Evolutionary conservation across 2,113 vertebrate species (phyloP).

Genomic region (Strigops habroptila): DNA sequence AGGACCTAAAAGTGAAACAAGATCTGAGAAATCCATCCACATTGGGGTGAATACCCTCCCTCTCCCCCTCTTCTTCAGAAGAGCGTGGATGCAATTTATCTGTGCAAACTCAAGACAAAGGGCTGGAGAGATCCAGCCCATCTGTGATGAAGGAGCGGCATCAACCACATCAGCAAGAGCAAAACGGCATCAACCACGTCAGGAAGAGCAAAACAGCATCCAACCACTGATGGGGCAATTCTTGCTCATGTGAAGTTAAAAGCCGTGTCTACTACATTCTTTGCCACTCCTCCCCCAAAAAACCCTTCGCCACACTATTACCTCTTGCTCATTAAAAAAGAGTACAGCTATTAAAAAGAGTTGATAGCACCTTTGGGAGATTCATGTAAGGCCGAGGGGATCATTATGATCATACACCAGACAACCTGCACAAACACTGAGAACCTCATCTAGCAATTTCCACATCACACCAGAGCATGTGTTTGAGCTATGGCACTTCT

Average conservation of each 20-base stretch:
- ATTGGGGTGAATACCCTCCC: neutral
- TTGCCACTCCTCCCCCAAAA: fast-evolving
- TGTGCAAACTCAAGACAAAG: neutral
- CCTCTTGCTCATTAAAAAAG: neutral
- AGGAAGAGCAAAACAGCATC: neutral
- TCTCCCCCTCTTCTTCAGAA: neutral
- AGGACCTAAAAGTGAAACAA: neutral
- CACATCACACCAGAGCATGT: neutral
- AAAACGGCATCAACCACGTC: neutral
- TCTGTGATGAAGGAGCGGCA: neutral
- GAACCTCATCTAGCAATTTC: neutral
- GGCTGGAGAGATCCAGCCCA: neutral
- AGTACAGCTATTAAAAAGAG: neutral
- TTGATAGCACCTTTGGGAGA: neutral
- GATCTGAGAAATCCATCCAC: neutral
- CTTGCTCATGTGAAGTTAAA: neutral
- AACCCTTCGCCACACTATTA: neutral
- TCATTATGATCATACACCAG: neutral
- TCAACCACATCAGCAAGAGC: neutral
- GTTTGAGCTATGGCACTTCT: neutral
- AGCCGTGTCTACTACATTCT: neutral
- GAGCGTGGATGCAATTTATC: neutral
- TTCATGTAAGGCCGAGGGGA: neutral
- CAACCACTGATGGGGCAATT: neutral
- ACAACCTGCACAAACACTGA: neutral